These are phyloP conservation scores for Pseudopipra pipra DNA, from an alignment of 2,113 vertebrate species.

Conservation along the genomic window DNA sequence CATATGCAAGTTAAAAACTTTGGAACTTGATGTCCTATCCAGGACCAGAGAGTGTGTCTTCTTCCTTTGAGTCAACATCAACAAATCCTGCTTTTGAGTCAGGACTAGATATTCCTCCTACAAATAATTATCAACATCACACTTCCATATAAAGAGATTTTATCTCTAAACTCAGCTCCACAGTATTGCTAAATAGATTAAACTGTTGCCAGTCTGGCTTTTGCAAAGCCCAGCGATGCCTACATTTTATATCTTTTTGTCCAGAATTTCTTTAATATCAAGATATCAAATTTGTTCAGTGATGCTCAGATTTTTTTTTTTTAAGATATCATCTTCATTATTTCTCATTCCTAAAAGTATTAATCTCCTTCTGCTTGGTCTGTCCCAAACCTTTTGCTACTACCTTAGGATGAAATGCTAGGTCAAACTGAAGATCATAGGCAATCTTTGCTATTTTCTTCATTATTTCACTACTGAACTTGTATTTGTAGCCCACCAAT, in stretches of 20 bases:
- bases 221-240: rapidly evolving
- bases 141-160: neutral
- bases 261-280: neutral
- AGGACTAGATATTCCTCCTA: neutral
- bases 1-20: neutral
- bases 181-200: neutral
- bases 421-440: neutral
- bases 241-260: neutral
- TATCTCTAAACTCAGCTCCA: neutral
- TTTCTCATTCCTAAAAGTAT: neutral
- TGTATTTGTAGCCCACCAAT: neutral
- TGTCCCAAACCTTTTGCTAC: neutral
- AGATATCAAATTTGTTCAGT: neutral
- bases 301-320: neutral
- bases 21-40: neutral
- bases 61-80: neutral
- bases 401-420: neutral
- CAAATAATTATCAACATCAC: neutral
- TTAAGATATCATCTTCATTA: neutral
- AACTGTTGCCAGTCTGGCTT: neutral
- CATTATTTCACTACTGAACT: neutral
- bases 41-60: neutral
- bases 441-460: neutral
- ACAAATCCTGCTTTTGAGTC: neutral
- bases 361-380: neutral